These are phyloP conservation scores for Hirtodrosophila histrioides DNA, from an alignment of 2,888 invertebrate species.

Conservation along the genomic window DNA sequence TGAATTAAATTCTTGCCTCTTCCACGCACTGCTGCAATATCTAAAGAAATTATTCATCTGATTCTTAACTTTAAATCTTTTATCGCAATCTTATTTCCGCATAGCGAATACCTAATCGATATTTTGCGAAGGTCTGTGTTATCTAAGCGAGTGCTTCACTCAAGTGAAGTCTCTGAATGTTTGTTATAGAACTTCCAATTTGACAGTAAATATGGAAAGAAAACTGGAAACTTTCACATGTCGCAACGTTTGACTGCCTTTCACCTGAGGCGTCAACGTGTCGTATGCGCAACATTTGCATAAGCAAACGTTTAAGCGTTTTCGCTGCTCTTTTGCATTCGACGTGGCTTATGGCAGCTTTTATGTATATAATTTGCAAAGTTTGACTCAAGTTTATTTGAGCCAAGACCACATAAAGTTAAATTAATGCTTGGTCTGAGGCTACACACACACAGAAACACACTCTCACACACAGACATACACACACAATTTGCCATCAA, in stretches of 20 bases:
- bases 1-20: no score
- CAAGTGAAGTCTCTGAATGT: slow-evolving; percentile 3
- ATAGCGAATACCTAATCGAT: neutral
- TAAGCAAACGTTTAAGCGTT: slow-evolving; percentile 53
- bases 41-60: no score
- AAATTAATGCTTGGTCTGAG: slow-evolving; percentile 55
- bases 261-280: slow-evolving; percentile 54
- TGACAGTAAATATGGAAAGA: slow-evolving; percentile 38
- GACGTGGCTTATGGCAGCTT: slow-evolving; percentile 46
- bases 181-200: slow-evolving; percentile 17
- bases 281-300: slow-evolving; percentile 63
- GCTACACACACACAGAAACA: slow-evolving; percentile 7
- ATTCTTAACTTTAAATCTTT: neutral
- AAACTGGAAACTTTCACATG: slow-evolving; percentile 26
- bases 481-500: slow-evolving; percentile 17
- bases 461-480: slow-evolving; percentile 8
- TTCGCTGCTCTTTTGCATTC: slow-evolving; percentile 46
- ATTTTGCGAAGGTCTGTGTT: neutral
- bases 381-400: slow-evolving; percentile 55
- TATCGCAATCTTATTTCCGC: neutral
- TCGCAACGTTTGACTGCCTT: slow-evolving; percentile 33
- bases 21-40: no score
- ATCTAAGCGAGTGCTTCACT: neutral
- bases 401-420: slow-evolving; percentile 64
- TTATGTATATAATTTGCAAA: slow-evolving; percentile 48